These are phyloP conservation scores for Platyscapa corneri DNA, from an alignment of 1,140 invertebrate genomes.

Conservation along the genomic window DNA sequence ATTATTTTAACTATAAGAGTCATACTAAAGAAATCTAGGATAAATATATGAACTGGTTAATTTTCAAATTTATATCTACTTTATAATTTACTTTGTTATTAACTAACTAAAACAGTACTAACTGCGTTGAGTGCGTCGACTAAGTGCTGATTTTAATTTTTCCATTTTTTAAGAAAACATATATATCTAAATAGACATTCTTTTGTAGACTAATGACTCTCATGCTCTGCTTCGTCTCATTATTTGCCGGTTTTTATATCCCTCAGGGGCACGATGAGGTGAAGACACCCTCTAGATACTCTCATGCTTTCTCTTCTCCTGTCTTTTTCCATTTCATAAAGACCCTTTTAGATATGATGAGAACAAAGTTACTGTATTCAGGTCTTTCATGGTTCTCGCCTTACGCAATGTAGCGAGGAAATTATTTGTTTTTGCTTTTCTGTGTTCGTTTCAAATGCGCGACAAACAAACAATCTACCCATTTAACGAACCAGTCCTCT, in stretches of 20 bases:
- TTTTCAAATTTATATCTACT: too few species aligned
- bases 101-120: too few species aligned
- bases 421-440: constrained; percentile 74
- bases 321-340: neutral
- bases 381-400: constrained; percentile 48
- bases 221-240: neutral
- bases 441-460: constrained; percentile 63
- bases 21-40: too few species aligned
- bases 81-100: too few species aligned
- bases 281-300: constrained; percentile 21
- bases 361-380: constrained; percentile 24
- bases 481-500: constrained; percentile 35
- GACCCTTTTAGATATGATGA: constrained; percentile 28
- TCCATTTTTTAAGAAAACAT: neutral
- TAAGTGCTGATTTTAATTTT: neutral
- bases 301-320: constrained; percentile 49
- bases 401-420: constrained; percentile 67
- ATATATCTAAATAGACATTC: neutral
- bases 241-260: constrained; percentile 34
- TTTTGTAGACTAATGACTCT: constrained; percentile 1
- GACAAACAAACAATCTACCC: constrained; percentile 64
- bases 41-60: too few species aligned
- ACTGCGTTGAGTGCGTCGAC: too few species aligned
- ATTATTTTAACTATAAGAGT: too few species aligned
- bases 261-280: constrained; percentile 56